Base-by-base conservation (phyloP, 1,140 invertebrate genomes). In the Hormaphis cornu region DNA sequence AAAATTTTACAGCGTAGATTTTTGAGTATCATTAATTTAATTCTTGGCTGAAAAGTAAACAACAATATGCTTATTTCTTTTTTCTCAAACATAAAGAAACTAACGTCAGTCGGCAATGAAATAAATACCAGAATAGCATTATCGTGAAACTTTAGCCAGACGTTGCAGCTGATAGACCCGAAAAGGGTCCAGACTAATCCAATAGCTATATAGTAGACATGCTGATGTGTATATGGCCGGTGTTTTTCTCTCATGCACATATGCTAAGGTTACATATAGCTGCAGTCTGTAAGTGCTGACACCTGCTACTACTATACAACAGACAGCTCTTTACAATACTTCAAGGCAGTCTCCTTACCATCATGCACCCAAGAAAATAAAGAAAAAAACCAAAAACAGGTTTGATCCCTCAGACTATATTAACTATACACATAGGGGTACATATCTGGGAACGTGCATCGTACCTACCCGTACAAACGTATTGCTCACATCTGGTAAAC, bases 341-440 rank as follows among this genome's bases (percentile, higher is more conserved):
- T 8, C 50, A 18, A 66, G 7, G 24, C 18, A 28, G 24, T 50
- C 28, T 66, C 44, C 44, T 20, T 26, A 66, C 26, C 20, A 44
- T 26, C n/a, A 16, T 33, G 50, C 44, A 66, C 30, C 58, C 61
- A 66, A 28, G 44, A 66, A 66, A 30, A 63, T 44, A 16, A 63
- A 58, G 33, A 54, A 54, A 53, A 53, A 14, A 30, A 30, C 22
- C 52, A n/a, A 53, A 63, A 66, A 66, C 61, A 50, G 61, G 61
- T 66, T 66, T 66, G 12, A 50, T 66, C 61, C 61, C 61, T 66
- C 44, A 24, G 18, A 30, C 44, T n/a, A n/a, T n/a, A n/a, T n/a
- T n/a, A n/a, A n/a, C n/a, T n/a, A n/a, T n/a, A n/a, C n/a, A n/a
- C n/a, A n/a, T n/a, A n/a, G n/a, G n/a, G n/a, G n/a, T n/a, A n/a